Conservation (phyloP, 2,797 vertebrate genomes). For the Rhynchotus rufescens region DNA sequence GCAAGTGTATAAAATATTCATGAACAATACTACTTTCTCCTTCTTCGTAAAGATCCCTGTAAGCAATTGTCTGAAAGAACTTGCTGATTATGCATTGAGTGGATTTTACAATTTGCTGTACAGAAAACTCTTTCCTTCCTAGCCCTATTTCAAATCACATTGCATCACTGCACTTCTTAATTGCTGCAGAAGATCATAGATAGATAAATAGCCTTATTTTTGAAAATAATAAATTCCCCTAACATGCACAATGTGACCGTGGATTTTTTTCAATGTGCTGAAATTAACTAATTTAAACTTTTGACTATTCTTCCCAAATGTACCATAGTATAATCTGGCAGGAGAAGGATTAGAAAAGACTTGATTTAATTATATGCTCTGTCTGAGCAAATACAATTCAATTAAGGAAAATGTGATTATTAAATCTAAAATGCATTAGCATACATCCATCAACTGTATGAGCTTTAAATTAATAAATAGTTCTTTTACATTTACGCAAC, state of each 20-base stretch:
- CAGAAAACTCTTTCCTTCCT: background rate
- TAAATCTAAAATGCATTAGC: conserved; percentile 49
- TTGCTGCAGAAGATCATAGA: background rate
- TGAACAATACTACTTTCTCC: background rate
- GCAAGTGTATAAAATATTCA: background rate
- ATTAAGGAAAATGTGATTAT: conserved; percentile 63
- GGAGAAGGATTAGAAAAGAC: conserved; percentile 30
- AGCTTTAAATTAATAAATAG: conserved; percentile 63
- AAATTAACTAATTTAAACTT: conserved; percentile 14
- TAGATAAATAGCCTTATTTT: background rate
- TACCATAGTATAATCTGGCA: background rate
- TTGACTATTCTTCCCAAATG: conserved; percentile 2
- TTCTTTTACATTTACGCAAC: conserved; percentile 32
- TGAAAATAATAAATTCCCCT: background rate
- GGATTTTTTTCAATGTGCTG: background rate
- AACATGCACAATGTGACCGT: background rate
- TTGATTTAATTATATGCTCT: conserved; percentile 67
- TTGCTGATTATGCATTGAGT: background rate
- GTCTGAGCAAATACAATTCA: conserved; percentile 56
- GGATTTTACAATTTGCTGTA: background rate
- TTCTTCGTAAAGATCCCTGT: background rate
- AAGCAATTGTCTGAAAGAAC: background rate
- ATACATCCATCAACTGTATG: conserved; percentile 38
- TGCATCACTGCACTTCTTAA: background rate
- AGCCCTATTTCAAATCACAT: background rate